Evolutionary conservation across 2,888 invertebrate genomes (phyloP), one percentile per base, ranked within the genome.

Genomic region (Nomada hirtipes): DNA sequence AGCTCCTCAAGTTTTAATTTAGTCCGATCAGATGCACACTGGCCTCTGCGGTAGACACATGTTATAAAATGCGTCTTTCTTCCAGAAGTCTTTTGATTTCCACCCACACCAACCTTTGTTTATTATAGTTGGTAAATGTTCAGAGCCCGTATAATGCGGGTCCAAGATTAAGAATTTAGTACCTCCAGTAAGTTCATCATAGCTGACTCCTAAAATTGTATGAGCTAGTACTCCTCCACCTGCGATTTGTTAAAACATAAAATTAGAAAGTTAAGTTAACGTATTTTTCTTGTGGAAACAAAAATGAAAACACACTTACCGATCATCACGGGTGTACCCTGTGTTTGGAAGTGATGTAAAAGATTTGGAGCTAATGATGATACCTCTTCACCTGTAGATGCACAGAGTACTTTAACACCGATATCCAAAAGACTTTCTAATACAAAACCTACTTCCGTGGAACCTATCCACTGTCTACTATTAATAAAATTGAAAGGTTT

Each of bases 241-340:
- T 98, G 67, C 13, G 69, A 77, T 53, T 63, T 42, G 53, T 68
- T 67, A 36, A 57, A 65, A 13, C 9, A 59, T 53, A 15, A 71
- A 50, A 23, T 18, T 29, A 73, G 11, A 13, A 63, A 53, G 13
- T 23, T 13, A 57, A 53, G 2, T 11, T 44, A 18, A 53, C 20
- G 13, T 13, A 67, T 36, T 36, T 13, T 13, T 44, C 15, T 2
- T 47, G 10, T 15, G 2, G n/a, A 60, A 23, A 10, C 60, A 60
- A 26, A 71, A 57, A 52, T 42, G 47, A 15, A 47, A 15, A 47
- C 64, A 65, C 42, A 70, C 93, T 94, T 94, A 96, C 99, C 99
- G 89, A 99, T 99, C 99, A 99, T 99, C 78, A 99, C 96, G 29
- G 99, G 99, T 44, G 98, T 98, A 69, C 99, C 99, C 91, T 98